Base-by-base conservation (phyloP, 2,113 vertebrate species). In the Petromus typicus region DNA sequence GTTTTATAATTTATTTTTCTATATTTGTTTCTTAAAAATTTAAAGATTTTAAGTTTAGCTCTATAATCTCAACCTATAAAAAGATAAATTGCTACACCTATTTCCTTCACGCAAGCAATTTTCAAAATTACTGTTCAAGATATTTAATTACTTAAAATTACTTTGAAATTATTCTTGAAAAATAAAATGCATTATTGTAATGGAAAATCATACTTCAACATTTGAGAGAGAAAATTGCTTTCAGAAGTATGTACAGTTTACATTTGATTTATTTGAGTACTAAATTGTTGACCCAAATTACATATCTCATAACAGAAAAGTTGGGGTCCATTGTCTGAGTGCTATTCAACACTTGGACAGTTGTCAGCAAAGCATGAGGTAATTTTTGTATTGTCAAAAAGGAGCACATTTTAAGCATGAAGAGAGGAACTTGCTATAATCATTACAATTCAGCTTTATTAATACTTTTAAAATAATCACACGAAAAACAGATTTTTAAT, bases 121-220 rank as follows among this genome's bases (percentile, higher is more conserved):
- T 98, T 98, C 93, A 92, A 97, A 98, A 95, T 97, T 97, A 93
- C 97, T 86, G 91, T 92, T 97, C 96, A 94, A 98, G 97, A 95
- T 96, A 90, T 95, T 96, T 95, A 98, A 98, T 97, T 98, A 98
- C 93, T 94, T 98, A 90, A 97, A 97, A 92, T 78, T 98, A 94
- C 96, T 96, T n/a, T 94, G 86, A 98, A 98, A 97, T 96, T 97
- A 95, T 94, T 95, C 93, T 96, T 95, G 89, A 94, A 93, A 95
- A 98, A 96, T 97, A 96, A 96, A 98, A 96, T 97, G 89, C 84
- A 75, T 97, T 97, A 97, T 97, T 95, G 57, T 95, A 96, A 97
- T 83, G 97, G 56, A 66, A 97, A 93, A 54, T 88, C 88, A 91
- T 97, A 95, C 93, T 96, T 97, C 12, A 30, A 96, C 96, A 92